These are phyloP conservation scores for Amphiduros pacificus DNA, from an alignment of 2,888 invertebrate genomes.

Conservation along the genomic window DNA sequence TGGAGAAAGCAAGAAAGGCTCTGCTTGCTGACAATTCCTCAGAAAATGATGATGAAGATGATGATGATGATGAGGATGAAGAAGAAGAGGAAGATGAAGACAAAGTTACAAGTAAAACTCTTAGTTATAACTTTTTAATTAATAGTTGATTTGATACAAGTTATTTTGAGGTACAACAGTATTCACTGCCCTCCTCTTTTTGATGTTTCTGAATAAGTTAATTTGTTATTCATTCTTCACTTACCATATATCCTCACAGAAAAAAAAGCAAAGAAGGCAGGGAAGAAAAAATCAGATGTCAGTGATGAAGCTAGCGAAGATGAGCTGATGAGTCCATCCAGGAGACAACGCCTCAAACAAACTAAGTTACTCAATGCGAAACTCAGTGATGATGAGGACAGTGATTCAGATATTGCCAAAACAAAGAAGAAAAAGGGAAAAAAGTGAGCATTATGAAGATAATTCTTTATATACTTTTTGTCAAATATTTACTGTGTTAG, in stretches of 20 bases:
- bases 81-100: conserved; percentile 13
- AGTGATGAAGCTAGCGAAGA: conserved; percentile 28
- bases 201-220: not conserved
- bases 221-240: not conserved
- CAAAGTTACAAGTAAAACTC: no score
- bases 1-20: conserved; percentile 20
- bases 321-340: not conserved
- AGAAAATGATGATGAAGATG: not conserved
- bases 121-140: not conserved
- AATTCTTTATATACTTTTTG: no score
- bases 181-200: not conserved
- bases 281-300: conserved; percentile 17
- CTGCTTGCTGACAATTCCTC: conserved; percentile 17
- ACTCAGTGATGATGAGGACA: not conserved
- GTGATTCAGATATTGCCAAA: conserved; percentile 6
- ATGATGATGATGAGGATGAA: conserved; percentile 34
- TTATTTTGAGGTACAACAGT: not conserved
- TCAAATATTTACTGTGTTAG: no score
- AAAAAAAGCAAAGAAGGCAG: not conserved
- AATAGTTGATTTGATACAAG: not conserved
- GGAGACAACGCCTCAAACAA: not conserved
- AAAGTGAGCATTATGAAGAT: not conserved
- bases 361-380: conserved; percentile 4
- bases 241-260: not conserved
- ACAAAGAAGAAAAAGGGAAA: conserved; percentile 23